These are phyloP conservation scores for Microchirus variegatus DNA, from an alignment of 2,797 vertebrate species.

Conservation along the genomic window DNA sequence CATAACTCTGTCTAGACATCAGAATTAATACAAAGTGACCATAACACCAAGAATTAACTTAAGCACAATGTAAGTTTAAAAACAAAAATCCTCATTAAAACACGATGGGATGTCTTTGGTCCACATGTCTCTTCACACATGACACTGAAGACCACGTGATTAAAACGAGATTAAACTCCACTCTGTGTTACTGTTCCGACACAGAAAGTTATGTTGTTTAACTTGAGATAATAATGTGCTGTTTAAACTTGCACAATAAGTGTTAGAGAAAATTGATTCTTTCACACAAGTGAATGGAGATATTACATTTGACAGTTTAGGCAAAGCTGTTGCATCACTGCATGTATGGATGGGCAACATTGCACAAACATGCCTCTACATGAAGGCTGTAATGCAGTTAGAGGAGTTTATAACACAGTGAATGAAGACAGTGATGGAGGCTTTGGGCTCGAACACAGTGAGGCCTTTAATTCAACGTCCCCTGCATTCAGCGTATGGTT, in stretches of 20 bases:
- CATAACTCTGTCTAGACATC: constrained; percentile 67
- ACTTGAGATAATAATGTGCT: no score
- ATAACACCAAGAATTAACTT: constrained; percentile 13
- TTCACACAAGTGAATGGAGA: no score
- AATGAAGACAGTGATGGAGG: constrained; percentile 62
- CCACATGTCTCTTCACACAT: background rate
- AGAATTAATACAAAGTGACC: constrained; percentile 48
- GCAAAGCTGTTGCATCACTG: constrained; percentile 27
- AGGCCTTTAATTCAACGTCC: constrained; percentile 70
- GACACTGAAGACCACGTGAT: no score
- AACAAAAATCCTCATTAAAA: constrained; percentile 3
- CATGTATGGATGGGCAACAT: constrained; percentile 55
- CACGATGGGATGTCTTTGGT: constrained; percentile 11
- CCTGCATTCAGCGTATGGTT: constrained; percentile 58
- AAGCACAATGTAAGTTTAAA: no score
- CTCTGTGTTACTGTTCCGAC: no score
- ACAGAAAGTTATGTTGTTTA: no score
- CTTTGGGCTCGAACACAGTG: constrained; percentile 52
- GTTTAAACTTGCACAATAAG: no score
- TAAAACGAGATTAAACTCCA: no score
- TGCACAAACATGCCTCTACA: constrained; percentile 61
- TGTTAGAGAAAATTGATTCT: no score
- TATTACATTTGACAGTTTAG: background rate
- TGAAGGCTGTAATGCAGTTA: constrained; percentile 53
- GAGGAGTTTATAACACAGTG: constrained; percentile 45